phyloP scores from a whole-genome alignment of 1,140 invertebrate genomes.

The Achatina immaculata region DNA sequence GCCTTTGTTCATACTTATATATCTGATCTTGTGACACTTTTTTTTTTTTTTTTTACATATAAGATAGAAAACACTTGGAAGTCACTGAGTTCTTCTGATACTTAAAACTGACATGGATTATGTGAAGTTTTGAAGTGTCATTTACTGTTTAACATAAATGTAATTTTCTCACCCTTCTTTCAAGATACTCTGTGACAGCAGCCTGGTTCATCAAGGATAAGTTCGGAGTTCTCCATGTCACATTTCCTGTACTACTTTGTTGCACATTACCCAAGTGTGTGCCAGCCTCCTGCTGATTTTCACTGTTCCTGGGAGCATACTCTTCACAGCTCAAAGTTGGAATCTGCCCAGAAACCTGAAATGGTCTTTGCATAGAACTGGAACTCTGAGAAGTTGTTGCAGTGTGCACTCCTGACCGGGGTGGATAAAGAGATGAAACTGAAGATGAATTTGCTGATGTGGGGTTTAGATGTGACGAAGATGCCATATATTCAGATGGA shows the following conservation, averaged over 20 bases:
- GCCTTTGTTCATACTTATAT: too few relatives aligned
- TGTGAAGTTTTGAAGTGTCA: too few relatives aligned
- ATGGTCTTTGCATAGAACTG: not conserved
- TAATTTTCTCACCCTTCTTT: conserved; percentile 9
- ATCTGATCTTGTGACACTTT: too few relatives aligned
- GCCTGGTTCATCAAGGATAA: not conserved
- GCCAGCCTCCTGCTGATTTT: not conserved
- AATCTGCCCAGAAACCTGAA: not conserved
- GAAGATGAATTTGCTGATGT: not conserved
- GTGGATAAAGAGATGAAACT: not conserved
- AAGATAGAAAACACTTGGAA: too few relatives aligned
- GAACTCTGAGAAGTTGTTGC: not conserved
- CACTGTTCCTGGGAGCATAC: not conserved
- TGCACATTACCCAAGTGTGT: not conserved
- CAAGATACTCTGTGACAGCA: conserved; percentile 21
- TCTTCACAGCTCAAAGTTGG: not conserved
- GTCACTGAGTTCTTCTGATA: too few relatives aligned
- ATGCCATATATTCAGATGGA: not conserved
- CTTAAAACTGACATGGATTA: too few relatives aligned
- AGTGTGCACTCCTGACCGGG: not conserved
- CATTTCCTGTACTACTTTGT: not conserved
- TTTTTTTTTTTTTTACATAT: too few relatives aligned
- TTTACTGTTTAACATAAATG: too few relatives aligned
- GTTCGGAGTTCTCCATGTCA: not conserved
- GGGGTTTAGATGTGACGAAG: not conserved